Evolutionary conservation across 35 echinoderm and acorn worm species (phyloP).

Genomic region (Heliocidaris erythrogramma): DNA sequence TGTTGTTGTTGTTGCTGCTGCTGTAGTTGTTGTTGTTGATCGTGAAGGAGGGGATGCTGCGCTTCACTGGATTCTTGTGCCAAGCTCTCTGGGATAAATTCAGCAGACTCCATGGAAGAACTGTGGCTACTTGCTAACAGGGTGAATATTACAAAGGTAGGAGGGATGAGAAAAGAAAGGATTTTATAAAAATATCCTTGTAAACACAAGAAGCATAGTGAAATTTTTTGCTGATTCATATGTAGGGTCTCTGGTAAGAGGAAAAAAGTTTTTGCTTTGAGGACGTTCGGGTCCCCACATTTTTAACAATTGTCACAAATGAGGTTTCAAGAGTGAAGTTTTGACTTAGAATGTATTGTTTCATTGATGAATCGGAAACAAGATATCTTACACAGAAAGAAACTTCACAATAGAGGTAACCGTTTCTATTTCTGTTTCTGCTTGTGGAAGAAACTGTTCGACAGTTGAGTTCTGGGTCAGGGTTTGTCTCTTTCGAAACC

Average conservation of each 20-base stretch:
- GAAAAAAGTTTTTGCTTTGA: background rate
- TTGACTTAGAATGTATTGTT: too few species aligned
- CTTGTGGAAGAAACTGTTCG: too few species aligned
- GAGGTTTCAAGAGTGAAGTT: too few species aligned
- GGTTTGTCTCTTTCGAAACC: background rate
- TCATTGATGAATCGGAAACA: too few species aligned
- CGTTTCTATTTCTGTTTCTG: too few species aligned
- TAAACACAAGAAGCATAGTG: background rate
- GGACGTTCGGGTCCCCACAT: too few species aligned
- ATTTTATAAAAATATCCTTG: background rate
- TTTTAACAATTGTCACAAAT: too few species aligned
- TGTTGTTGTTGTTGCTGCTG: constrained; percentile 46
- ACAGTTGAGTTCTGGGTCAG: too few species aligned
- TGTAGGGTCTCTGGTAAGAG: background rate
- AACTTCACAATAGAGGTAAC: too few species aligned
- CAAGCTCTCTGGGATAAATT: background rate
- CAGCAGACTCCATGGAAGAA: background rate
- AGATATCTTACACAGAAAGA: too few species aligned
- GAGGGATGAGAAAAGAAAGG: background rate
- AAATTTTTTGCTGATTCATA: background rate
- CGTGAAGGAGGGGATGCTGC: background rate
- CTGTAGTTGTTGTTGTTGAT: background rate
- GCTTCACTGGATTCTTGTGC: background rate
- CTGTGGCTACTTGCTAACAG: background rate
- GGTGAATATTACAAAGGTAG: background rate